phyloP scores from a whole-genome alignment of 2,113 vertebrate species.

The Microcebus murinus region DNA sequence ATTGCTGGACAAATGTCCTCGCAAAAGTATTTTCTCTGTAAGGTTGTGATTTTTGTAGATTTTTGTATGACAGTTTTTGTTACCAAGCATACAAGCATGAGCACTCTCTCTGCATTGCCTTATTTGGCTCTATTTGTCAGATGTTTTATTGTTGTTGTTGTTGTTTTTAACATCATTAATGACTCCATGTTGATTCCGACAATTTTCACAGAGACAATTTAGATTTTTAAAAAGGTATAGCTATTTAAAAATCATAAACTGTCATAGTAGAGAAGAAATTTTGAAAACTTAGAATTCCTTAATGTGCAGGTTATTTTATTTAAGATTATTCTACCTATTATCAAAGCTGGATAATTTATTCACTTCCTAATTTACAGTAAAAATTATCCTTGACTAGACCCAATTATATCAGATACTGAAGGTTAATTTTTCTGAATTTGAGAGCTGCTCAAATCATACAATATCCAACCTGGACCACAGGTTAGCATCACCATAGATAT shows the following conservation, averaged over 20 bases:
- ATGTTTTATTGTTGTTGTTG: not conserved
- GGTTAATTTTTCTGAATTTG: not conserved
- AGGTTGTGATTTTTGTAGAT: not conserved
- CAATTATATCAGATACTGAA: not conserved
- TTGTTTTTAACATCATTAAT: not conserved
- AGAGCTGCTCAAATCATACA: not conserved
- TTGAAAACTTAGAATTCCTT: not conserved
- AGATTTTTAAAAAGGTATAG: not conserved
- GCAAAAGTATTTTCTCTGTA: not conserved
- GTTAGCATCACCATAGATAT: not conserved
- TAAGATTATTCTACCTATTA: not conserved
- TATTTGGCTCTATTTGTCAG: not conserved
- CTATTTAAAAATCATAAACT: not conserved
- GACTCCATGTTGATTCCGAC: not conserved
- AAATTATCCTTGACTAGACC: not conserved
- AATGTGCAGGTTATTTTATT: not conserved
- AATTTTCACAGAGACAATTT: not conserved
- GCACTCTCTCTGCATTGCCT: not conserved
- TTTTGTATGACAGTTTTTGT: not conserved
- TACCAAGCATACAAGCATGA: not conserved
- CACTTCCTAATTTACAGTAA: not conserved
- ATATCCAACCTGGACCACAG: no score
- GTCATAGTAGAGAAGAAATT: rapidly evolving
- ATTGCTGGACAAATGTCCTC: not conserved
- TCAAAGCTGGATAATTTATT: not conserved